Evolutionary conservation across 2,888 invertebrate species (phyloP).

Genomic region (Creontiades dilutus): DNA sequence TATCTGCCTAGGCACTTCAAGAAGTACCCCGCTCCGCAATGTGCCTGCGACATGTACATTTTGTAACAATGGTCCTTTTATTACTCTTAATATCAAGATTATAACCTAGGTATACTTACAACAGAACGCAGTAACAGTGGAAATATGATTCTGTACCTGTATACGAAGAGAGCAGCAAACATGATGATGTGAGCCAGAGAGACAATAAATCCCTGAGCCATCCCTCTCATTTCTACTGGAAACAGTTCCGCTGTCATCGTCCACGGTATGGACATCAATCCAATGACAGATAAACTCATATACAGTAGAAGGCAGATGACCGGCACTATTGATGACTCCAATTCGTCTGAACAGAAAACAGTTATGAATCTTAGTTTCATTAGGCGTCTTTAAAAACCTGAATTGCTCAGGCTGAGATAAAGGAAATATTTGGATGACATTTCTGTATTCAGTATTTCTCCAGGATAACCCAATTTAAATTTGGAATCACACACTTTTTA

Average conservation of each 20-base stretch:
- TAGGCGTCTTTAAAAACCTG: not conserved
- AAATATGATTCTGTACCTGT: slow-evolving; percentile 75
- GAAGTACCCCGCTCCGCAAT: no score
- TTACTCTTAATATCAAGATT: no score
- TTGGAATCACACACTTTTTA: no score
- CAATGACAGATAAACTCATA: slow-evolving; percentile 82
- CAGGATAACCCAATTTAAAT: no score
- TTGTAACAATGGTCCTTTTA: no score
- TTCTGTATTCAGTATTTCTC: no score
- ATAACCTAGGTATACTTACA: no score
- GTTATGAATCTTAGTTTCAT: not conserved
- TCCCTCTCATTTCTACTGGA: slow-evolving; percentile 82
- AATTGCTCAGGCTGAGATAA: no score
- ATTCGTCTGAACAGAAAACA: slow-evolving; percentile 66
- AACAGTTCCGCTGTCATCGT: slow-evolving; percentile 84
- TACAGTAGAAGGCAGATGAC: slow-evolving; percentile 81
- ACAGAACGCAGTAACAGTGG: no score
- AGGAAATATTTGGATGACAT: no score
- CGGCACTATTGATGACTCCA: slow-evolving; percentile 76
- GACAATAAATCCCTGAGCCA: slow-evolving; percentile 82
- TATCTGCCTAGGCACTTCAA: no score
- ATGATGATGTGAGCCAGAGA: slow-evolving; percentile 82
- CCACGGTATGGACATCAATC: slow-evolving; percentile 83
- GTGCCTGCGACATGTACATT: no score
- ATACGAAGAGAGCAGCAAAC: slow-evolving; percentile 82